A percentile compares a stretch with the other conserved stretches of the same genome.
These are phyloP conservation scores for Montipora capitata DNA, from an alignment of 92 coral and sea anemone species.

Conservation along the genomic window DNA sequence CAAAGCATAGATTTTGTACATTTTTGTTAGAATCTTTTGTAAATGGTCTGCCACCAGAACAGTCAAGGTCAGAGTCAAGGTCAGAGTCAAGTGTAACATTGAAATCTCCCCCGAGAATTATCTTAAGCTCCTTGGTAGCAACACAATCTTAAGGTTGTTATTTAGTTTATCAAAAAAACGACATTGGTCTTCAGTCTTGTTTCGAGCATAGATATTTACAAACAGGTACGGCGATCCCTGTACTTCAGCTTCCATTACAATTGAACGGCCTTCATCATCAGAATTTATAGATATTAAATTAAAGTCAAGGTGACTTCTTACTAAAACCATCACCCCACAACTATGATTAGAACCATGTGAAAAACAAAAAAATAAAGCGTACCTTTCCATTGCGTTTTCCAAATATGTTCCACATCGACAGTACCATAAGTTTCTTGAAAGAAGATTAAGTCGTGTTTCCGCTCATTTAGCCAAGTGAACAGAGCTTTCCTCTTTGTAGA, in stretches of 20 bases:
- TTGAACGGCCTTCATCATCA: conserved; percentile 40
- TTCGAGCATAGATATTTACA: conserved; percentile 66
- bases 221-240: conserved; percentile 58
- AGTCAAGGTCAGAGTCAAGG: conserved; percentile 62
- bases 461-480: no score
- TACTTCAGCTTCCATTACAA: conserved; percentile 34
- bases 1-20: conserved; percentile 8
- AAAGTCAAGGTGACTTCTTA: conserved; percentile 40
- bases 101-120: conserved; percentile 55
- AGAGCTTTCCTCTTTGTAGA: no score
- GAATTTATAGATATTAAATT: conserved; percentile 27
- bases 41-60: conserved; percentile 44
- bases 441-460: no score
- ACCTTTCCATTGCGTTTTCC: background rate
- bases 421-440: no score
- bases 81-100: conserved; percentile 43
- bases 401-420: background rate
- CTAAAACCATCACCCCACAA: no score
- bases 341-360: no score
- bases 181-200: conserved; percentile 37
- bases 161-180: conserved; percentile 33
- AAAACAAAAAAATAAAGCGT: conserved; percentile 19
- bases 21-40: conserved; percentile 46
- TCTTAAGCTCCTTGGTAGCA: conserved; percentile 18
- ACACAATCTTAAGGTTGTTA: conserved; percentile 8